Evolutionary conservation across 2,797 vertebrate species (phyloP).

Genomic region (Remorina albescens): DNA sequence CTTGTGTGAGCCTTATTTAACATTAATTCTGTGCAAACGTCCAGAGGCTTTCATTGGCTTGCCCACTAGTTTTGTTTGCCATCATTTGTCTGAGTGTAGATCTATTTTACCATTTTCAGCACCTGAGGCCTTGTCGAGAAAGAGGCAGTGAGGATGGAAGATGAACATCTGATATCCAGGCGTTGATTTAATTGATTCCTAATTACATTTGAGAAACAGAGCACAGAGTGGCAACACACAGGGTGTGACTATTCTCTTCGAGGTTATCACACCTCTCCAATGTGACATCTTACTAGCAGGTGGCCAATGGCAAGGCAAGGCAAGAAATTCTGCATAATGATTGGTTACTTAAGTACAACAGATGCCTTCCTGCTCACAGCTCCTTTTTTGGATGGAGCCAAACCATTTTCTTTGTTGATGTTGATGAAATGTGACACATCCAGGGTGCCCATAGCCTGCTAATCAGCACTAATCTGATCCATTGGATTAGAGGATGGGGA

Average conservation of each 20-base stretch:
- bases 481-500: constrained; percentile 78
- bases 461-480: constrained; percentile 89
- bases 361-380: constrained; percentile 35
- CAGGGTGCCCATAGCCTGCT: constrained; percentile 83
- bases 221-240: neutral
- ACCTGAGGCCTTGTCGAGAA: constrained; percentile 1
- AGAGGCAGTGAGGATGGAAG: neutral
- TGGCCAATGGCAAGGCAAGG: constrained; percentile 34
- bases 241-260: constrained; percentile 7
- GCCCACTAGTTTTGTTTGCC: constrained; percentile 10
- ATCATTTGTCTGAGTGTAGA: constrained; percentile 11
- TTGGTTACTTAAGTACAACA: constrained; percentile 29
- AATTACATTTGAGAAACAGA: constrained; percentile 7
- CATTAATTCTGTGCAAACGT: constrained; percentile 13
- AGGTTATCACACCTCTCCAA: neutral
- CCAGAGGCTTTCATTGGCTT: constrained; percentile 26
- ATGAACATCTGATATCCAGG: constrained; percentile 14
- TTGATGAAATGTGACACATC: constrained; percentile 78
- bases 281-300: neutral
- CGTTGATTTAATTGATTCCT: constrained; percentile 1
- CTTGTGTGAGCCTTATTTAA: constrained; percentile 38
- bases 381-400: constrained; percentile 26
- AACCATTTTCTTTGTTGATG: constrained; percentile 55
- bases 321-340: constrained; percentile 4
- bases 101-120: constrained; percentile 4